These are phyloP conservation scores for Lordiphosa collinella DNA, from an alignment of 1,140 invertebrate genomes.

Conservation along the genomic window DNA sequence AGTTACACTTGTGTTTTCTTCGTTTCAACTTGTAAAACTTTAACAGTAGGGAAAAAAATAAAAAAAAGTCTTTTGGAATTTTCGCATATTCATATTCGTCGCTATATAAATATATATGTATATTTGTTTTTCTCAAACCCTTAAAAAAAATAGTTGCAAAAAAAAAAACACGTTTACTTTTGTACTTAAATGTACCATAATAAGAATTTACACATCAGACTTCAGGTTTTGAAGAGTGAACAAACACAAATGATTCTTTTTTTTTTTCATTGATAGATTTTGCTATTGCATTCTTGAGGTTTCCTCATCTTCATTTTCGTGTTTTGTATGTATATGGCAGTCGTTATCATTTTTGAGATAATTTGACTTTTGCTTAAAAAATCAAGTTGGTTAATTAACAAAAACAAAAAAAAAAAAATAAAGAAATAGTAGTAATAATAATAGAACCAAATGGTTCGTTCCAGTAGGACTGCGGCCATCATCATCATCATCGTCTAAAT, in stretches of 20 bases:
- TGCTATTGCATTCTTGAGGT: conserved; percentile 9
- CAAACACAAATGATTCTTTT: conserved; percentile 5
- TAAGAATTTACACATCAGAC: conserved; percentile 43
- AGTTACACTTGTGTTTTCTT: too few relatives aligned
- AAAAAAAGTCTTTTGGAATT: conserved; percentile 71
- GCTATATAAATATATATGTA: conserved; percentile 2
- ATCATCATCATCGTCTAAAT: conserved; percentile 8
- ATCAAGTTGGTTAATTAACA: conserved; percentile 28
- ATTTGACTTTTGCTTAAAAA: conserved; percentile 59
- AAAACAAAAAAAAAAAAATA: conserved; percentile 43
- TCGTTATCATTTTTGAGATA: conserved; percentile 69
- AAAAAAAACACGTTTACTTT: neutral
- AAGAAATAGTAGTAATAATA: conserved; percentile 2
- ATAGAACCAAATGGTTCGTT: conserved; percentile 4
- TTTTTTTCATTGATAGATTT: neutral
- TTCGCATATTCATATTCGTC: conserved; percentile 60
- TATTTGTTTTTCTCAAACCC: conserved; percentile 8
- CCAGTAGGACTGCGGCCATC: conserved; percentile 1
- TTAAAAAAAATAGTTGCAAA: neutral
- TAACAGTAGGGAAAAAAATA: conserved; percentile 21
- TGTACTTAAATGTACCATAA: too few relatives aligned
- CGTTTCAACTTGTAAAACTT: conserved; percentile 4
- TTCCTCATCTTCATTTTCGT: conserved; percentile 10
- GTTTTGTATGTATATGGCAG: conserved; percentile 62
- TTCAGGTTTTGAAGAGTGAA: conserved; percentile 18